phyloP scores from a whole-genome alignment of 2,888 invertebrate species.

The Synanthedon tipuliformis region DNA sequence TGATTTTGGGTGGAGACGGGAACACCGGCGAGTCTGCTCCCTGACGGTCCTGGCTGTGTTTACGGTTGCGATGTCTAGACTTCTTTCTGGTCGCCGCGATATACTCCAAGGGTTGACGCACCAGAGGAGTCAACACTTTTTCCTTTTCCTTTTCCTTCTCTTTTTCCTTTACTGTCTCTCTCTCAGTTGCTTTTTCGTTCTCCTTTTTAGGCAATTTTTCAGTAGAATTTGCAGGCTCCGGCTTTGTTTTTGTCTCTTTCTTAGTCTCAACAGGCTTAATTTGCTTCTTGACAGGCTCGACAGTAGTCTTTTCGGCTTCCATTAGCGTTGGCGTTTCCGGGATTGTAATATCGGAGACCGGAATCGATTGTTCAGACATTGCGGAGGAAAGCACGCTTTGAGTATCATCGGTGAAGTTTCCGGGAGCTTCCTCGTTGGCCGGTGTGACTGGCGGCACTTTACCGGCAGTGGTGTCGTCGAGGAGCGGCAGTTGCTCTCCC shows the following conservation, averaged over 20 bases:
- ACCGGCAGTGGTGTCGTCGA: slow-evolving; percentile 73
- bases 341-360: slow-evolving; percentile 75
- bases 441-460: slow-evolving; percentile 79
- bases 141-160: slow-evolving; percentile 61
- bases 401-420: slow-evolving; percentile 76
- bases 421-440: slow-evolving; percentile 73
- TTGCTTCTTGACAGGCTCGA: slow-evolving; percentile 39
- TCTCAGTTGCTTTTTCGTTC: slow-evolving; percentile 40
- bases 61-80: slow-evolving; percentile 74
- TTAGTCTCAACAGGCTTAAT: slow-evolving; percentile 18
- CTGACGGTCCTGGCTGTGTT: slow-evolving; percentile 72
- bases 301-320: slow-evolving; percentile 40
- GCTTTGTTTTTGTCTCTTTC: slow-evolving; percentile 11
- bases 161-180: slow-evolving; percentile 26
- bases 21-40: slow-evolving; percentile 78
- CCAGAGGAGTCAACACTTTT: slow-evolving; percentile 72
- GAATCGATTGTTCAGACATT: slow-evolving; percentile 78
- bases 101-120: slow-evolving; percentile 81
- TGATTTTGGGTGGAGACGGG: slow-evolving; percentile 75
- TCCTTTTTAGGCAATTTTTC: slow-evolving; percentile 39
- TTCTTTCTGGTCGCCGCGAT: slow-evolving; percentile 79
- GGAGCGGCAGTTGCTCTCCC: slow-evolving; percentile 78
- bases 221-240: slow-evolving; percentile 3
- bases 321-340: slow-evolving; percentile 67
- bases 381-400: slow-evolving; percentile 82